Evolutionary conservation across 1,140 invertebrate species (phyloP).

Genomic region (Leptopilina boulardi): DNA sequence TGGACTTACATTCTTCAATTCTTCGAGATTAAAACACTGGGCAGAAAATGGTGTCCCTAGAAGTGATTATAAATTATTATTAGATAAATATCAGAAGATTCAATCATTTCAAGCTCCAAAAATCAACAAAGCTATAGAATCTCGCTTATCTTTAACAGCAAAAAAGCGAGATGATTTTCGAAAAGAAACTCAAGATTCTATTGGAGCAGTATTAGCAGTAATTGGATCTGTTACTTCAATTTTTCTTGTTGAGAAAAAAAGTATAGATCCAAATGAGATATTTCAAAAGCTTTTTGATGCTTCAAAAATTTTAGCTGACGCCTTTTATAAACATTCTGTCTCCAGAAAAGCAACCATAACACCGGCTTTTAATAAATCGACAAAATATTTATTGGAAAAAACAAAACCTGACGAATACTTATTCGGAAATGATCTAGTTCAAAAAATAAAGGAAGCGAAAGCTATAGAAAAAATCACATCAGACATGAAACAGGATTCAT

Average conservation of each 20-base stretch:
- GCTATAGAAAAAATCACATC: constrained; percentile 43
- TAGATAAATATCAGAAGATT: constrained; percentile 38
- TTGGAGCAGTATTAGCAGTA: constrained; percentile 4
- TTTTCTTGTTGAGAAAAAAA: constrained; percentile 36
- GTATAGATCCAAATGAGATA: constrained; percentile 39
- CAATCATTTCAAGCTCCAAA: constrained; percentile 33
- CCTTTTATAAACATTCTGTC: constrained; percentile 32
- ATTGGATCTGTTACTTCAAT: constrained; percentile 16
- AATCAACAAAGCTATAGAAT: constrained; percentile 39
- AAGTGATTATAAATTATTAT: constrained; percentile 33
- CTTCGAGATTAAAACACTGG: constrained; percentile 40
- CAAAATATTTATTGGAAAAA: constrained; percentile 38
- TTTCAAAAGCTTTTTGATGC: constrained; percentile 47
- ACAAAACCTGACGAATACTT: constrained; percentile 46
- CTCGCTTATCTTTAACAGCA: constrained; percentile 29
- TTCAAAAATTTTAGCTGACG: constrained; percentile 41
- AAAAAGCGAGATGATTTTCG: constrained; percentile 39
- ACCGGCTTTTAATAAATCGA: constrained; percentile 44
- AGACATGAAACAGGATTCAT: constrained; percentile 40
- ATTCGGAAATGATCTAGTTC: constrained; percentile 46
- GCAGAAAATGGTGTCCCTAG: constrained; percentile 33
- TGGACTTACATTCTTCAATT: constrained; percentile 41
- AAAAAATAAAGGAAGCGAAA: constrained; percentile 49
- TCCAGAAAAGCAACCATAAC: constrained; percentile 46
- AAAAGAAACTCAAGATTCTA: constrained; percentile 5